phyloP scores from a whole-genome alignment of 2,888 invertebrate genomes.

The Lithophane socia region DNA sequence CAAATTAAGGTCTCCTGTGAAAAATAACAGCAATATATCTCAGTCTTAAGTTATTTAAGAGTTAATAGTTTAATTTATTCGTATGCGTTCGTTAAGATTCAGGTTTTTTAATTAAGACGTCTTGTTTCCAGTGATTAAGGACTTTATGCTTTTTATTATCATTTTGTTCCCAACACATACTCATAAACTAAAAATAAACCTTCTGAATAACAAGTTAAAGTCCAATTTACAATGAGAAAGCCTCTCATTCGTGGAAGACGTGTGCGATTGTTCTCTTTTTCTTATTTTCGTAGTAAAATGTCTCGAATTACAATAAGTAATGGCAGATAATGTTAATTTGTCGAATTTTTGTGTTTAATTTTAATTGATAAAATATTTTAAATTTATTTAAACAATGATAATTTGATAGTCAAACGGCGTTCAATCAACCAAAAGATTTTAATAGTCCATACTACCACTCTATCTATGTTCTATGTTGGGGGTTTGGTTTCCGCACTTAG shows the following conservation, averaged over 20 bases:
- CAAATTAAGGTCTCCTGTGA: conserved; percentile 61
- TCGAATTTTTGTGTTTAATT: conserved; percentile 19
- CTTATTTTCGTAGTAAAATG: conserved; percentile 46
- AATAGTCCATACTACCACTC: neutral
- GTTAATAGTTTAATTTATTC: conserved; percentile 75
- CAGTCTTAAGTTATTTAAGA: conserved; percentile 52
- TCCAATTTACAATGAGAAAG: neutral
- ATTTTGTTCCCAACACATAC: conserved; percentile 57
- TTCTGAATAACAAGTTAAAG: rapidly evolving
- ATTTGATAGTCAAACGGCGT: neutral
- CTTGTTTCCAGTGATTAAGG: conserved; percentile 80
- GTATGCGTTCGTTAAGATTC: conserved; percentile 69
- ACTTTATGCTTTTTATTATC: conserved; percentile 76
- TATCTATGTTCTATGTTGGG: no score
- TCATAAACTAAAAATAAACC: neutral
- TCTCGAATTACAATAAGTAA: conserved; percentile 49
- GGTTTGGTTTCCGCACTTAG: no score
- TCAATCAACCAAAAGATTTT: neutral
- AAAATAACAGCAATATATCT: conserved; percentile 62
- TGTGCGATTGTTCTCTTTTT: conserved; percentile 28
- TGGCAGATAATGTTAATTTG: conserved; percentile 40
- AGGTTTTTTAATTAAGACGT: conserved; percentile 83
- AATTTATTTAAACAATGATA: no score
- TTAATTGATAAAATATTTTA: conserved; percentile 22
- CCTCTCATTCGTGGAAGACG: conserved; percentile 33